phyloP scores from a whole-genome alignment of 2,797 vertebrate genomes.

The Tympanoctomys barrerae region DNA sequence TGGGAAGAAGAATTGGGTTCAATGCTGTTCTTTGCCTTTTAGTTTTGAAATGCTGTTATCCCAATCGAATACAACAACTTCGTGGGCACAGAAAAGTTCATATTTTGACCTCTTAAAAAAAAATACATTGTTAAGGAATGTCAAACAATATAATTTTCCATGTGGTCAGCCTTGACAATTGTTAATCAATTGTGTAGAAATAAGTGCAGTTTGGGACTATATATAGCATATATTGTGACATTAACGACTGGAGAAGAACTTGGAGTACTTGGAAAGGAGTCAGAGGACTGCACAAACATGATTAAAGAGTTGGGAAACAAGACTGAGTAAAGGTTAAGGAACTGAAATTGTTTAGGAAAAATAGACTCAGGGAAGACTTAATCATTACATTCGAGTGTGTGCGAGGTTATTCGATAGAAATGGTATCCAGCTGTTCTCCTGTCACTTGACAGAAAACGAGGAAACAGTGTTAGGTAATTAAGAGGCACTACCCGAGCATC shows the following conservation, averaged over 20 bases:
- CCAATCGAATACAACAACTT: not conserved
- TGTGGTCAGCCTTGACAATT: not conserved
- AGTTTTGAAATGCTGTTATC: not conserved
- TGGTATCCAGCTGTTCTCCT: not conserved
- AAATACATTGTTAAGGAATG: not conserved
- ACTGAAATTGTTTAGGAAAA: not conserved
- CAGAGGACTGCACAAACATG: not conserved
- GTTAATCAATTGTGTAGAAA: not conserved
- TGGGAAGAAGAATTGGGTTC: not conserved
- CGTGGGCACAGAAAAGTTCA: not conserved
- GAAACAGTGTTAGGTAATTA: not conserved
- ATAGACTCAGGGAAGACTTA: not conserved
- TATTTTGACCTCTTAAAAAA: constrained; percentile 4
- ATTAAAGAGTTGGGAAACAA: constrained; percentile 25
- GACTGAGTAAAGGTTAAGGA: constrained; percentile 10
- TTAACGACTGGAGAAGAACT: not conserved
- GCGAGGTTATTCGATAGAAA: not conserved
- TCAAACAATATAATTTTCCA: not conserved
- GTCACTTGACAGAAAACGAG: not conserved
- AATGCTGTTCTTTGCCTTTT: not conserved
- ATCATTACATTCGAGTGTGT: not conserved
- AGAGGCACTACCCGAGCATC: not conserved
- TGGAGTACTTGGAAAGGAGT: not conserved
- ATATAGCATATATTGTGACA: not conserved
- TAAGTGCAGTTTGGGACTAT: not conserved